A percentile compares a stretch with the other conserved stretches of the same genome.
Conservation (phyloP, 2,113 vertebrate species). For the Pedetes capensis region DNA sequence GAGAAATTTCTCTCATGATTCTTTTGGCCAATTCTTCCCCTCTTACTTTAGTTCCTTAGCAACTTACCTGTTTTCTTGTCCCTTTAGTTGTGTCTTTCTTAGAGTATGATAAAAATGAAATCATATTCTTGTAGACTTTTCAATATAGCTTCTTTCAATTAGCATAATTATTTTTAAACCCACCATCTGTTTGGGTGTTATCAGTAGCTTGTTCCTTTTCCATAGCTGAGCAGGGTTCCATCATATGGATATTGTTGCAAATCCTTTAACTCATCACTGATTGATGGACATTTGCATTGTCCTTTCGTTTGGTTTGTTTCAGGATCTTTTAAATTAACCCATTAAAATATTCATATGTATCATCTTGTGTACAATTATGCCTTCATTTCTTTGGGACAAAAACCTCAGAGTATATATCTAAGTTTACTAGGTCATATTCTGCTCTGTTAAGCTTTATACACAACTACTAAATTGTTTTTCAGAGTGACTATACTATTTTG, state of each 20-base stretch:
- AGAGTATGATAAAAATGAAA: neutral
- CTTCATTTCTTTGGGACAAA: neutral
- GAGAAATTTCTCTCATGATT: neutral
- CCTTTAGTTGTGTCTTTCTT: neutral
- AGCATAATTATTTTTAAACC: neutral
- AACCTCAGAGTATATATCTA: neutral
- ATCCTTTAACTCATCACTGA: neutral
- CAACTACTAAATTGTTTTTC: neutral
- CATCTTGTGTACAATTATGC: neutral
- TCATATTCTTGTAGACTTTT: neutral
- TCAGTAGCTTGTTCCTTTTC: neutral
- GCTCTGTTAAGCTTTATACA: neutral
- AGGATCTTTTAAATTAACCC: neutral
- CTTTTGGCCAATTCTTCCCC: neutral
- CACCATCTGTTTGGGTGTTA: neutral
- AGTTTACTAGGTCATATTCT: neutral
- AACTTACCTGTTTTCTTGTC: neutral
- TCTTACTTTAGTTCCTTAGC: neutral
- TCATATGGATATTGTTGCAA: neutral
- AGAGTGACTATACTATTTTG: neutral
- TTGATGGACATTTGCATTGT: neutral
- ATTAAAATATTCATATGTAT: neutral
- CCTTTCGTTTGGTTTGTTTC: neutral
- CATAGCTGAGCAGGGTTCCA: neutral
- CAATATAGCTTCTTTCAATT: neutral